Base-by-base conservation (phyloP, 2,888 invertebrate genomes). In the Myopa testacea region DNA sequence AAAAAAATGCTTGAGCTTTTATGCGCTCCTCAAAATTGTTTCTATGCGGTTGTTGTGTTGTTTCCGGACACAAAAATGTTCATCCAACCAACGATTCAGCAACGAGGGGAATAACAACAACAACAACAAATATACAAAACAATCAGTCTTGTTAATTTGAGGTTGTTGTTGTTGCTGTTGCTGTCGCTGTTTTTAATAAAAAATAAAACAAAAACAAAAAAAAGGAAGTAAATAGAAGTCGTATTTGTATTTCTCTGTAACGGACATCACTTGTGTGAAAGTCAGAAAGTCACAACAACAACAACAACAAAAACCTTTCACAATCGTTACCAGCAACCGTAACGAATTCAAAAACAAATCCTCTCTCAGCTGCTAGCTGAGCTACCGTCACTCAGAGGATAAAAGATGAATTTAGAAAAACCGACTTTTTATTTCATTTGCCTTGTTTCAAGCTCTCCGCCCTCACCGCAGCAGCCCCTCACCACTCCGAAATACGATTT, bases 11-110 rank as follows among this genome's bases (percentile, higher is more conserved):
- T 14, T 55, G 40, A 60, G 40, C 50, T 67, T 65, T 70, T 55
- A 8, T 62, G 52, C 52, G 40, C 7, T 45, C 4, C 10, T 40
- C 26, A 55, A 75, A 63, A 70, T 16, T 73, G 19, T 52, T 71
- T 73, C 40, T n/a, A 60, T 62, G 69, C 76, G 74, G 68, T 72
- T 50, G 19, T 55, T 65, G 70, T 16, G n/a, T 26, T 50, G 45
- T 26, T 60, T 62, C 75, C 78, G 79, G 81, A 81, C 80, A 79
- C 79, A 78, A 77, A 80, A 76, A 78, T 79, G 79, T 78, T 62
- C 77, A 45, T 67, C 50, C 69, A 8, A 10, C 0, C 45, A 45
- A 45, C 7, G 45, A 8, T 1, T 3, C 7, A 10, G 10, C 7
- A 73, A 14, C 70, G 16, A 34, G 4, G 37, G 14, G 10, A 34